phyloP scores from a whole-genome alignment of 2,888 invertebrate genomes.

The Melinaea marsaeus region DNA sequence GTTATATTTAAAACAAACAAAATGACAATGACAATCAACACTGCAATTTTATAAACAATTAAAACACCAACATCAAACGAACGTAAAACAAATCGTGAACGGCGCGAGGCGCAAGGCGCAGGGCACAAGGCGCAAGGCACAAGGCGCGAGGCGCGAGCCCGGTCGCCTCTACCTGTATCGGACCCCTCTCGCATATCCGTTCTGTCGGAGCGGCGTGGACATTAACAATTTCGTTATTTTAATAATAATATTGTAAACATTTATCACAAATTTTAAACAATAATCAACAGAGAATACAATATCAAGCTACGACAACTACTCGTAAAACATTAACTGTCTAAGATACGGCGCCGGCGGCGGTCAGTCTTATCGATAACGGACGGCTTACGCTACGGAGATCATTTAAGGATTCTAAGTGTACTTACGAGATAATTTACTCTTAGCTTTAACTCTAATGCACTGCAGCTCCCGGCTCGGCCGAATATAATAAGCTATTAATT shows the following conservation, averaged over 20 bases:
- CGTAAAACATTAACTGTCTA: slow-evolving; percentile 40
- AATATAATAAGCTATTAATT: slow-evolving; percentile 1
- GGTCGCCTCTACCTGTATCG: slow-evolving; percentile 63
- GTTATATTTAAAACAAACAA: slow-evolving; percentile 63
- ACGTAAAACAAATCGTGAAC: slow-evolving; percentile 28
- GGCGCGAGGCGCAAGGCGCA: slow-evolving; percentile 19
- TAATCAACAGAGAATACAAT: slow-evolving; percentile 58
- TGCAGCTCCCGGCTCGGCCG: slow-evolving; percentile 6
- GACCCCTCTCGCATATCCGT: slow-evolving; percentile 69
- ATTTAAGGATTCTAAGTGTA: slow-evolving; percentile 25
- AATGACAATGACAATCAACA: slow-evolving; percentile 61
- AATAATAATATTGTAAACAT: slow-evolving; percentile 55
- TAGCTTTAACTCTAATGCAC: slow-evolving; percentile 22
- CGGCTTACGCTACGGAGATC: slow-evolving; percentile 46
- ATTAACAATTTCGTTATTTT: slow-evolving; percentile 41
- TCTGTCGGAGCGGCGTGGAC: slow-evolving; percentile 71
- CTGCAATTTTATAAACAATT: slow-evolving; percentile 59
- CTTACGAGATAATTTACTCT: slow-evolving; percentile 29
- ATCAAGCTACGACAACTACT: slow-evolving; percentile 41
- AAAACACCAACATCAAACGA: slow-evolving; percentile 51
- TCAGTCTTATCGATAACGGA: slow-evolving; percentile 53
- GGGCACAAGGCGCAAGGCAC: no score
- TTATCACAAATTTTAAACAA: slow-evolving; percentile 57
- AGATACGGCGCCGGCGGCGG: slow-evolving; percentile 12
- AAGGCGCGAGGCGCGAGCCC: slow-evolving; percentile 30